Conservation (phyloP, 1,140 invertebrate genomes). For the Caenorhabditis briggsae region DNA sequence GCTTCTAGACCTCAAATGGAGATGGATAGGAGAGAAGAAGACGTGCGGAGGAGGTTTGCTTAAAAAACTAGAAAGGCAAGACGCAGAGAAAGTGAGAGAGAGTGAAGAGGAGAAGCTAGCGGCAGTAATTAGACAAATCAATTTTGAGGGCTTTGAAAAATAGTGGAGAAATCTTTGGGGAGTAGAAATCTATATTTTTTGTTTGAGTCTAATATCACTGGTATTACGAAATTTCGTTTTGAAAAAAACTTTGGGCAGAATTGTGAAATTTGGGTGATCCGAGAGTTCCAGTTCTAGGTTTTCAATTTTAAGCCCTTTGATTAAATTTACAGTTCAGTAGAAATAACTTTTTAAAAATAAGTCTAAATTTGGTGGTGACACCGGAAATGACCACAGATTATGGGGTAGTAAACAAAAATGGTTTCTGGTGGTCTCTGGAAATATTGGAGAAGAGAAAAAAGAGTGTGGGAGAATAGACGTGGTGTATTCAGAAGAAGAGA, state of each 20-base stretch:
- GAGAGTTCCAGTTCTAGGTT: not conserved
- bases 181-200: not conserved
- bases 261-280: too few relatives aligned
- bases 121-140: slow-evolving; percentile 52
- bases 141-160: slow-evolving; percentile 12
- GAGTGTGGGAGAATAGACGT: not conserved
- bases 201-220: not conserved
- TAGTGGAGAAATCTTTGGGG: not conserved
- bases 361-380: too few relatives aligned
- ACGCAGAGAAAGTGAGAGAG: not conserved
- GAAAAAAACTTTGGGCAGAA: too few relatives aligned
- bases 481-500: too few relatives aligned
- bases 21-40: not conserved
- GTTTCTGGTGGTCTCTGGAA: not conserved
- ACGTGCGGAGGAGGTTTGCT: not conserved
- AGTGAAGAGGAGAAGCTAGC: not conserved
- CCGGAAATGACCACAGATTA: slow-evolving; percentile 15
- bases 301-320: not conserved
- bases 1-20: too few relatives aligned
- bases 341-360: too few relatives aligned
- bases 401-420: not conserved
- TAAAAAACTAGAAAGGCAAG: not conserved
- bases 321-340: too few relatives aligned
- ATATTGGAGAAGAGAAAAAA: not conserved
- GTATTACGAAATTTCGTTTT: too few relatives aligned